Conservation (phyloP, 2,113 vertebrate species). For the Pollimyrus isidori region DNA sequence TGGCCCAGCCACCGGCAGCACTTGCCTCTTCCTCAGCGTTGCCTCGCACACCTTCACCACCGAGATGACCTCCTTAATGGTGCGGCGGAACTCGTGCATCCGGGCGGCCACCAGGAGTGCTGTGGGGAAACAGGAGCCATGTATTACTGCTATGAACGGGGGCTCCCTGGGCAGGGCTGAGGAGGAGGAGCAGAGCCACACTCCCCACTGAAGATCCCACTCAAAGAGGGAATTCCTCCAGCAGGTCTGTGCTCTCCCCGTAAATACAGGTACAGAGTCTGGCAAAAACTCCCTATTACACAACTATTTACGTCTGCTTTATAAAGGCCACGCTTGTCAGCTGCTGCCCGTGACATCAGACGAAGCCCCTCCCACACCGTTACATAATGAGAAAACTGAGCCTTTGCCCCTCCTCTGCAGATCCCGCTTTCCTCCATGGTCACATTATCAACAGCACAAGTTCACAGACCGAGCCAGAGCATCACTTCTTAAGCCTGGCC, state of each 20-base stretch:
- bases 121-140: conserved; percentile 31
- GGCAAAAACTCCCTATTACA: background rate
- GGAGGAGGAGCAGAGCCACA: background rate
- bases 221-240: background rate
- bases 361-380: background rate
- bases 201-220: background rate
- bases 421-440: background rate
- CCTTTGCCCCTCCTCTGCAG: background rate
- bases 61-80: conserved; percentile 82
- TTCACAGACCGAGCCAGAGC: background rate
- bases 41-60: conserved; percentile 93
- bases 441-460: background rate
- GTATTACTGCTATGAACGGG: background rate
- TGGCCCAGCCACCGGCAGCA: background rate
- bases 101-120: conserved; percentile 88
- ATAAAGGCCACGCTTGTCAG: background rate
- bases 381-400: background rate
- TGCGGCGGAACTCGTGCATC: conserved; percentile 89
- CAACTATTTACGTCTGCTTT: background rate
- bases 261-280: background rate
- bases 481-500: background rate
- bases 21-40: conserved; percentile 85
- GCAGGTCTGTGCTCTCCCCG: background rate
- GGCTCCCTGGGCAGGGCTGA: background rate
- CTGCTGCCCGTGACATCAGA: background rate